phyloP scores from a whole-genome alignment of 2,797 vertebrate species.

The Salarias fasciatus region DNA sequence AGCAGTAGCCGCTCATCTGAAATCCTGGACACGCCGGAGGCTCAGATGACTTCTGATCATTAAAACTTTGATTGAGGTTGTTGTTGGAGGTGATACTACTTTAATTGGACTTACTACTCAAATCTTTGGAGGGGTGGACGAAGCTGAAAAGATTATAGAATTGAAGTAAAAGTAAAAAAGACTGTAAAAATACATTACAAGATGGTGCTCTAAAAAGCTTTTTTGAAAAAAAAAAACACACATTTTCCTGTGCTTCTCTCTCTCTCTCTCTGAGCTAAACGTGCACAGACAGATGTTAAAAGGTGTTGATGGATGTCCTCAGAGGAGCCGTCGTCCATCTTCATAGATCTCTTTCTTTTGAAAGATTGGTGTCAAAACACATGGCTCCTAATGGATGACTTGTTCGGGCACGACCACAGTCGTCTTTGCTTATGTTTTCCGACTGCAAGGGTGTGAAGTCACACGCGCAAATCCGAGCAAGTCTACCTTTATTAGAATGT shows the following conservation, averaged over 20 bases:
- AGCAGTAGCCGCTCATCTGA: slow-evolving; percentile 16
- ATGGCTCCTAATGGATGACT: slow-evolving; percentile 67
- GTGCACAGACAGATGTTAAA: slow-evolving; percentile 73
- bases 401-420: slow-evolving; percentile 73
- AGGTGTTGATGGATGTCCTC: slow-evolving; percentile 78
- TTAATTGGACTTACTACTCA: slow-evolving; percentile 9
- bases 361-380: slow-evolving; percentile 76
- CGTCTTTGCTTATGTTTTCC: slow-evolving; percentile 44
- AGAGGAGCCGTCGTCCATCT: slow-evolving; percentile 67
- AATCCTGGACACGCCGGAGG: slow-evolving; percentile 43
- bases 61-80: slow-evolving; percentile 31
- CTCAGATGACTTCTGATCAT: slow-evolving; percentile 57
- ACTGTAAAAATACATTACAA: slow-evolving; percentile 12
- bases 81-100: slow-evolving; percentile 48
- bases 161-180: not conserved
- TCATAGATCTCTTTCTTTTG: slow-evolving; percentile 74
- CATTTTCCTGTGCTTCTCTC: slow-evolving; percentile 30
- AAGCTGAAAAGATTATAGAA: not conserved
- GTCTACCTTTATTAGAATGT: slow-evolving; percentile 2
- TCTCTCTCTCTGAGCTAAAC: slow-evolving; percentile 43
- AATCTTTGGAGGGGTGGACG: not conserved
- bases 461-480: slow-evolving; percentile 8
- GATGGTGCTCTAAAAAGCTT: slow-evolving; percentile 5
- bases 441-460: slow-evolving; percentile 24
- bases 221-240: slow-evolving; percentile 27